These are phyloP conservation scores for Muricea muricata DNA, from an alignment of 92 coral and sea anemone genomes.

Conservation along the genomic window DNA sequence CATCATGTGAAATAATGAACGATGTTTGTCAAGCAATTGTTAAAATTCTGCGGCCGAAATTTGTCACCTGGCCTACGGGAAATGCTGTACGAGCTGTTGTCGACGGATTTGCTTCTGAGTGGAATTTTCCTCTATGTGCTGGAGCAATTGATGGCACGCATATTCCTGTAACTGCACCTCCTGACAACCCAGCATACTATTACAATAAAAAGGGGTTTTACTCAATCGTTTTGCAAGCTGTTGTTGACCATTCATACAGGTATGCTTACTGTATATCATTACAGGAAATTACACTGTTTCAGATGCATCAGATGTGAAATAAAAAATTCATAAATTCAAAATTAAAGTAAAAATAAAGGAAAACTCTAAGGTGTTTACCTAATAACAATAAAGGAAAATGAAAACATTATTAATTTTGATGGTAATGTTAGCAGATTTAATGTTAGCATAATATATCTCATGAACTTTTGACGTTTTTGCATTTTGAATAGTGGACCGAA, in stretches of 20 bases:
- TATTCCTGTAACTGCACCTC: slow-evolving; percentile 15
- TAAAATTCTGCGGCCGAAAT: background rate
- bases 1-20: too few relatives aligned
- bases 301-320: background rate
- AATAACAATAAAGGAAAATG: background rate
- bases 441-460: too few relatives aligned
- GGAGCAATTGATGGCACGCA: slow-evolving; percentile 29
- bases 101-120: slow-evolving; percentile 7
- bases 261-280: too few relatives aligned
- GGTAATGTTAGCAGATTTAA: too few relatives aligned
- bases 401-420: too few relatives aligned
- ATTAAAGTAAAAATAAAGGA: background rate
- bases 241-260: slow-evolving; percentile 15
- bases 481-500: too few relatives aligned
- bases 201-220: slow-evolving; percentile 19
- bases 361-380: background rate
- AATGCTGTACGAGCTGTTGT: background rate
- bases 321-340: background rate
- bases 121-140: slow-evolving; percentile 50
- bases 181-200: background rate
- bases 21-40: background rate
- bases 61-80: slow-evolving; percentile 27
- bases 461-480: too few relatives aligned
- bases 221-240: too few relatives aligned
- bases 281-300: too few relatives aligned